phyloP scores from a whole-genome alignment of 2,113 vertebrate genomes.

The Eulemur macaco region DNA sequence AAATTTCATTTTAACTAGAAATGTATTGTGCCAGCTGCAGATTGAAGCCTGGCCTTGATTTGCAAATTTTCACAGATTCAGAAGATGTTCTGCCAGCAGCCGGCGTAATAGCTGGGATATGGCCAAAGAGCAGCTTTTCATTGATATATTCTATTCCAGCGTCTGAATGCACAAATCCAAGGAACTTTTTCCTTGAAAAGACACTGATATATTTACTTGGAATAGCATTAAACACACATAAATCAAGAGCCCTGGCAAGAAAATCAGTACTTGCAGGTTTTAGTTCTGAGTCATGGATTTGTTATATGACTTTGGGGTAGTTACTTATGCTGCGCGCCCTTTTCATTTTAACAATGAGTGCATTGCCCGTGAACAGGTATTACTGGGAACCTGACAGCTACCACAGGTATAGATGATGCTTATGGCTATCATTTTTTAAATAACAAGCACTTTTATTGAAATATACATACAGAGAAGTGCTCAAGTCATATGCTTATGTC shows the following conservation, averaged over 20 bases:
- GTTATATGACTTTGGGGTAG: conserved; percentile 49
- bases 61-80: conserved; percentile 75
- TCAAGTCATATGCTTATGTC: background rate
- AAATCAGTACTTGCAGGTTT: conserved; percentile 67
- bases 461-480: background rate
- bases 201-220: conserved; percentile 70
- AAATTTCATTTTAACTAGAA: conserved; percentile 74
- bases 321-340: background rate
- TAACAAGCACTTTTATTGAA: conserved; percentile 1
- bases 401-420: background rate
- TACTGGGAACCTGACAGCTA: background rate
- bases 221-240: conserved; percentile 59
- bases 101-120: conserved; percentile 51
- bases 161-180: conserved; percentile 53
- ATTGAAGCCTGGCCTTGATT: conserved; percentile 71
- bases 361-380: background rate
- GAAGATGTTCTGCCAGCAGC: conserved; percentile 67
- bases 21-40: conserved; percentile 72
- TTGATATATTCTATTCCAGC: conserved; percentile 58
- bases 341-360: background rate
- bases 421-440: background rate
- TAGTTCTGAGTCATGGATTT: conserved; percentile 71
- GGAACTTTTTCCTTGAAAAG: conserved; percentile 70
- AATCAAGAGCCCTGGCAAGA: conserved; percentile 64
- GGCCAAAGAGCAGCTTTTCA: conserved; percentile 66